These are phyloP conservation scores for Dendroctonus valens DNA, from an alignment of 1,140 invertebrate species.

Conservation along the genomic window DNA sequence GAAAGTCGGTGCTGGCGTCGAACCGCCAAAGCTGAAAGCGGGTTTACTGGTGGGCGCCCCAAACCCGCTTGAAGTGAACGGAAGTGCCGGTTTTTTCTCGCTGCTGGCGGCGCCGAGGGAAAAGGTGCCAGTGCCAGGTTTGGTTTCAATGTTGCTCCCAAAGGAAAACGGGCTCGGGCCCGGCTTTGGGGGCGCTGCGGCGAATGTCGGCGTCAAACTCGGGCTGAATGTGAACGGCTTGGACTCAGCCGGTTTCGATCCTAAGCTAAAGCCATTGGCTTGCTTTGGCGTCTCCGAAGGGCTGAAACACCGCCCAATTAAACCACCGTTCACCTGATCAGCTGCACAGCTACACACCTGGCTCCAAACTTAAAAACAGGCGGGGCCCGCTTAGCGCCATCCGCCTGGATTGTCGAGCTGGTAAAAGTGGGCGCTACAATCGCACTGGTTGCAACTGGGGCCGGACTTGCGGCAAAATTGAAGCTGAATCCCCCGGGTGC, in stretches of 20 bases:
- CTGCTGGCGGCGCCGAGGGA: neutral
- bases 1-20: neutral
- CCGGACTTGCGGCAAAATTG: conserved; percentile 2
- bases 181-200: neutral
- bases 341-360: conserved; percentile 2
- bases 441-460: neutral
- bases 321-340: neutral
- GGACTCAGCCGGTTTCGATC: neutral
- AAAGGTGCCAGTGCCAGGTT: neutral
- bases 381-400: conserved; percentile 5
- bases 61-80: neutral
- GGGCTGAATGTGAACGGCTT: neutral
- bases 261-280: conserved; percentile 31
- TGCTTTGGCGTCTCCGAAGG: conserved; percentile 7
- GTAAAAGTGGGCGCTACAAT: conserved; percentile 10
- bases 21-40: conserved; percentile 1
- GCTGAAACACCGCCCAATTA: neutral
- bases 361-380: conserved; percentile 10
- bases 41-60: neutral
- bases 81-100: neutral
- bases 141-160: conserved; percentile 1
- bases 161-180: neutral
- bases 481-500: conserved; percentile 7
- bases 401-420: neutral
- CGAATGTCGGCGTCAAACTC: neutral